These are phyloP conservation scores for Carassius carassius DNA, from an alignment of 2,113 vertebrate genomes.

Conservation along the genomic window DNA sequence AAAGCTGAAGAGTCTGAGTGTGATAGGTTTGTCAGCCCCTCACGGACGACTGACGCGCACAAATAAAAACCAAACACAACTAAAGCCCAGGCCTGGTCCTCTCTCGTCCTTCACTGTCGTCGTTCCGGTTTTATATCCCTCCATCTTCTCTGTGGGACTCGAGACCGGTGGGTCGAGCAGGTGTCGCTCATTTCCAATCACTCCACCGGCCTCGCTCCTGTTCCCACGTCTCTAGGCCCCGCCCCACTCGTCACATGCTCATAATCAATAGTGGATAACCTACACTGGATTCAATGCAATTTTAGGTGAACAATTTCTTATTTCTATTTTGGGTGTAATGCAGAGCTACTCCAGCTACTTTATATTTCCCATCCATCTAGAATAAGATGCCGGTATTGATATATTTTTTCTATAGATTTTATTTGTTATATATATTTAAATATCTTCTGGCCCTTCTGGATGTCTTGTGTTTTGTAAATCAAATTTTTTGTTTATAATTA, in stretches of 20 bases:
- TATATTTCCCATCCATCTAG: not conserved
- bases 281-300: not conserved
- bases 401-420: not conserved
- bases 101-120: too few relatives aligned
- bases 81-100: too few relatives aligned
- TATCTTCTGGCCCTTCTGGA: not conserved
- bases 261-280: not conserved
- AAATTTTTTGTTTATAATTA: not conserved
- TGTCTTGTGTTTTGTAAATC: not conserved
- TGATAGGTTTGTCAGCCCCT: slow-evolving; percentile 89
- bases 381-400: not conserved
- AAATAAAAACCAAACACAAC: too few relatives aligned
- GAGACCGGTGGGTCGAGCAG: too few relatives aligned
- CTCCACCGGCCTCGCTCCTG: too few relatives aligned
- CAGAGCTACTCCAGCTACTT: not conserved
- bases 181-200: too few relatives aligned
- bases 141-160: too few relatives aligned
- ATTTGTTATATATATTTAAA: not conserved
- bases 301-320: not conserved
- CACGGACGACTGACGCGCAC: too few relatives aligned
- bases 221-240: too few relatives aligned
- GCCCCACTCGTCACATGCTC: too few relatives aligned
- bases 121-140: too few relatives aligned
- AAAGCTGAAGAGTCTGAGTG: slow-evolving; percentile 82
- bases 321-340: not conserved